phyloP scores from a whole-genome alignment of 2,797 vertebrate species.

The Nannoperca obscura region DNA sequence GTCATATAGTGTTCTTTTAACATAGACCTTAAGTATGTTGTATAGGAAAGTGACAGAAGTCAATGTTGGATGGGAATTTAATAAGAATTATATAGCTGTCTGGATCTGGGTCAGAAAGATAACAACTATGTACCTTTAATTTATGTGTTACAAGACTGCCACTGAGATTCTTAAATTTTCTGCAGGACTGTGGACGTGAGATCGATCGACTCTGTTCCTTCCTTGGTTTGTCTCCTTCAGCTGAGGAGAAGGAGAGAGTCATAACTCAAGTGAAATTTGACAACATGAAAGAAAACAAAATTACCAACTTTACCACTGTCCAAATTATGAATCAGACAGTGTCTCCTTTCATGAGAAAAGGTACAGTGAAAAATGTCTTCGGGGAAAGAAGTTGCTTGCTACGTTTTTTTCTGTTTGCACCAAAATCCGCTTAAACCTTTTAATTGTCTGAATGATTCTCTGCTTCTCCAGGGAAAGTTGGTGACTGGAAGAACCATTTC shows the following conservation, averaged over 20 bases:
- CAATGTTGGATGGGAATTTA: neutral
- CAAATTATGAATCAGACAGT: slow-evolving; percentile 80
- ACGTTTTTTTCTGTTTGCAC: too few relatives aligned
- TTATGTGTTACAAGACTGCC: neutral
- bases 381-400: neutral
- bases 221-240: slow-evolving; percentile 78
- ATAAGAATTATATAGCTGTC: neutral
- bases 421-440: neutral
- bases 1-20: neutral
- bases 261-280: slow-evolving; percentile 80
- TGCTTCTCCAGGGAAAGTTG: too few relatives aligned
- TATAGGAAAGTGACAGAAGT: neutral
- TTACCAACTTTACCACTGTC: slow-evolving; percentile 84
- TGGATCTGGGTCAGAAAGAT: neutral
- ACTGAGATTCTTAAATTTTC: neutral
- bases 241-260: slow-evolving; percentile 77
- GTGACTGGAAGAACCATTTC: neutral
- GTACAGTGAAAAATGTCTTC: slow-evolving; percentile 63
- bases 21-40: neutral
- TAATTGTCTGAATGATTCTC: neutral
- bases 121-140: neutral
- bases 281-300: slow-evolving; percentile 87
- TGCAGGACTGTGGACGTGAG: slow-evolving; percentile 86
- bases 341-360: slow-evolving; percentile 93
- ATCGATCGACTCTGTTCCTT: slow-evolving; percentile 84